A percentile compares a stretch with the other conserved stretches of the same genome.
Conservation (phyloP, 2,888 invertebrate genomes). For the Nomada lathburiana region DNA sequence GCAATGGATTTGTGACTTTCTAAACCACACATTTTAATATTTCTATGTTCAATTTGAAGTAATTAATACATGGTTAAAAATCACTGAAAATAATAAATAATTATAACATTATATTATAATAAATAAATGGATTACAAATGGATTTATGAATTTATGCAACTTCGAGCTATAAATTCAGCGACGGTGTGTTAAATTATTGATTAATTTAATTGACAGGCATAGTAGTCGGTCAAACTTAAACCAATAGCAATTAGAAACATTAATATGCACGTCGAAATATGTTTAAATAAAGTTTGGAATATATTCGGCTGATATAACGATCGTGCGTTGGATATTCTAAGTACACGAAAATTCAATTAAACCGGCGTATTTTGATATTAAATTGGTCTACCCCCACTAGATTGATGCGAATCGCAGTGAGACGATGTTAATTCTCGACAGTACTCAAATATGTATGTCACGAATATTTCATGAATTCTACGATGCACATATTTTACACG, state of each 20-base stretch:
- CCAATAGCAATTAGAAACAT: constrained; percentile 9
- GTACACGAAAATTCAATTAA: constrained; percentile 41
- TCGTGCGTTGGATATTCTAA: constrained; percentile 1
- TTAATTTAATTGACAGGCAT: constrained; percentile 2
- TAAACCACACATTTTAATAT: too few species aligned
- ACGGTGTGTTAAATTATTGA: neutral
- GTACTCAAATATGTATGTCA: neutral
- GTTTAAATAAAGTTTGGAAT: neutral
- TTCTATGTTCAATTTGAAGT: too few species aligned
- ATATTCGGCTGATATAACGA: neutral
- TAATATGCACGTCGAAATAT: constrained; percentile 10
- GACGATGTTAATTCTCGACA: constrained; percentile 8
- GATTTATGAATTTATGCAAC: too few species aligned
- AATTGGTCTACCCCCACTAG: constrained; percentile 20
- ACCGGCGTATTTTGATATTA: constrained; percentile 37
- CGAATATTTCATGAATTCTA: constrained; percentile 7
- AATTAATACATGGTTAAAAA: too few species aligned
- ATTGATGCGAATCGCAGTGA: constrained; percentile 18
- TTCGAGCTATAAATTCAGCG: too few species aligned
- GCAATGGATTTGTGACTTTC: too few species aligned
- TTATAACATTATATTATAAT: too few species aligned
- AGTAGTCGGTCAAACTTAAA: neutral
- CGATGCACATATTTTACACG: neutral
- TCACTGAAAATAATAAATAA: too few species aligned
- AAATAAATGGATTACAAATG: too few species aligned